Percentiles rank a stretch among this genome's conserved stretches.
Conservation (phyloP, 2,113 vertebrate genomes). For the Tragulus kanchil region DNA sequence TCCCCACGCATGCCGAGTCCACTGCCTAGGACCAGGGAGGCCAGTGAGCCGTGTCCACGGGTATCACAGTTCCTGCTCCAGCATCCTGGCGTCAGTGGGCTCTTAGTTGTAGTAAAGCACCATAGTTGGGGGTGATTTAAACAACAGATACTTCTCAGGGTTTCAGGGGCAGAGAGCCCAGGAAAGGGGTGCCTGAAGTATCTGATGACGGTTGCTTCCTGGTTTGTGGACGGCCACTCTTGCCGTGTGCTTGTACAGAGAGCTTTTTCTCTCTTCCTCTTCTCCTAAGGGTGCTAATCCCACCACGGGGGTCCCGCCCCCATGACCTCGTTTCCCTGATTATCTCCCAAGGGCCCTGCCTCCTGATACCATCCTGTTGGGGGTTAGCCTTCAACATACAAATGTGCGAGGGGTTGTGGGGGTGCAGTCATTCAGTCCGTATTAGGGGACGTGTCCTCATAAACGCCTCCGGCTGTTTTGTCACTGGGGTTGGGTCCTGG, state of each 20-base stretch:
- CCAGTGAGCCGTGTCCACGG: background rate
- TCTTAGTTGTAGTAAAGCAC: background rate
- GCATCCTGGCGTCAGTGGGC: fast-evolving
- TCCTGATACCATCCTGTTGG: background rate
- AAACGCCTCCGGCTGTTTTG: background rate
- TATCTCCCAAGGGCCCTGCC: background rate
- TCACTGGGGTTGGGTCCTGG: background rate
- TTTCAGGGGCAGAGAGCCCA: background rate
- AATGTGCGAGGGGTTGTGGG: background rate
- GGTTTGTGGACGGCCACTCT: background rate
- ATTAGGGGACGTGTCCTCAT: no score
- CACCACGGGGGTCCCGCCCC: background rate
- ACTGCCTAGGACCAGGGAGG: background rate
- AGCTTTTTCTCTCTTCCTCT: background rate
- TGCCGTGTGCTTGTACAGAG: background rate
- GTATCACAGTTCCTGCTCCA: background rate
- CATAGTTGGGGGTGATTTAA: background rate
- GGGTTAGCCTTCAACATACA: background rate
- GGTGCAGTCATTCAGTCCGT: no score
- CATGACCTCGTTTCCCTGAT: background rate
- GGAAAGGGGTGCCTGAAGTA: background rate
- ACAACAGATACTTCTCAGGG: background rate
- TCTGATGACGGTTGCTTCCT: background rate
- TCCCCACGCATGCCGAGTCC: fast-evolving
- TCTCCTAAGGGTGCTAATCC: background rate